These are phyloP conservation scores for Nipponia nippon DNA, from an alignment of 2,113 vertebrate species.

Conservation along the genomic window DNA sequence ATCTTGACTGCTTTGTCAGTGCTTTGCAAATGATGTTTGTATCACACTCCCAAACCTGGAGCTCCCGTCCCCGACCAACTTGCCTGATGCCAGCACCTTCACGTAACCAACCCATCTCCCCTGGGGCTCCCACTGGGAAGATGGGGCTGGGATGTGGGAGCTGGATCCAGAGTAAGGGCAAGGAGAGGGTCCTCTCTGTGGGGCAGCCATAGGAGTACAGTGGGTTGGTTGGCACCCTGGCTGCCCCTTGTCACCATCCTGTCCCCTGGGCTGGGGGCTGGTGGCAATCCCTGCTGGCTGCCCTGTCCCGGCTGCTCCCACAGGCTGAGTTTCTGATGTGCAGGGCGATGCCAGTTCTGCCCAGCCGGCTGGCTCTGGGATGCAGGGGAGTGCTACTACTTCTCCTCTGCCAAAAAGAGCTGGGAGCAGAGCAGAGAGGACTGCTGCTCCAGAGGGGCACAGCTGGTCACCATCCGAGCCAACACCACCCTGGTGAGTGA, in stretches of 20 bases:
- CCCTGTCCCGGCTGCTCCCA: background rate
- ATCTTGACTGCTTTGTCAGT: background rate
- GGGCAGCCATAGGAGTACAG: rapidly evolving
- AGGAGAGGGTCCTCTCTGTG: rapidly evolving
- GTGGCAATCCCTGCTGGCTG: background rate
- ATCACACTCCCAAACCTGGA: background rate
- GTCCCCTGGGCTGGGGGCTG: background rate
- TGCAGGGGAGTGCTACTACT: slow-evolving; percentile 7
- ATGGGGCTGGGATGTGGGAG: background rate
- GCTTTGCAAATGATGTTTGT: background rate
- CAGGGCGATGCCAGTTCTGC: slow-evolving; percentile 30
- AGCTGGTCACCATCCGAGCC: background rate
- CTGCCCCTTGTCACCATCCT: background rate
- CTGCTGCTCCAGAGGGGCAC: slow-evolving; percentile 14
- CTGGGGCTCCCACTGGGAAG: background rate
- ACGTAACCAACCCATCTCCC: background rate
- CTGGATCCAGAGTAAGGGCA: background rate
- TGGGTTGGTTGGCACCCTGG: background rate
- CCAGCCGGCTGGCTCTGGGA: background rate
- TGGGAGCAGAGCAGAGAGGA: slow-evolving; percentile 50
- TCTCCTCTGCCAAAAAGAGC: slow-evolving; percentile 2
- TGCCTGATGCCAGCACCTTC: background rate
- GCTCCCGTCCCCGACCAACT: background rate
- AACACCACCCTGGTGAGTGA: slow-evolving; percentile 27
- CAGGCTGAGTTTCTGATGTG: background rate